Conservation (phyloP, 1,140 invertebrate species). For the Leptinotarsa lineolata region DNA sequence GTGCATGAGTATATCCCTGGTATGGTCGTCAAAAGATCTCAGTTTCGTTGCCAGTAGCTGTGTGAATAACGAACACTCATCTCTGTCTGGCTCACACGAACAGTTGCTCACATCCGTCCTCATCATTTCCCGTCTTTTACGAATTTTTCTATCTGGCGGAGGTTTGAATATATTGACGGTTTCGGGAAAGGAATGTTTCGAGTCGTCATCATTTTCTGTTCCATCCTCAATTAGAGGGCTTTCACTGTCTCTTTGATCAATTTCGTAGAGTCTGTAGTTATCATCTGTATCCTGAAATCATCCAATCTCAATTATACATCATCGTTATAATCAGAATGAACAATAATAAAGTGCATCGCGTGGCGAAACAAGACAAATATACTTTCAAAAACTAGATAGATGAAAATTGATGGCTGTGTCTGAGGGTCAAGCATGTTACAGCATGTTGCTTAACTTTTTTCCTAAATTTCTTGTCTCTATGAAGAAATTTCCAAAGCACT, state of each 20-base stretch:
- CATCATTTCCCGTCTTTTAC: conserved; percentile 8
- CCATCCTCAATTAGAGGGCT: background rate
- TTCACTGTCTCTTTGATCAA: background rate
- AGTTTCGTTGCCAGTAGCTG: conserved; percentile 56
- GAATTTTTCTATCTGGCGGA: background rate
- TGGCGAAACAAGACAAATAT: no score
- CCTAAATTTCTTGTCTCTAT: no score
- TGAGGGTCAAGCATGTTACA: no score
- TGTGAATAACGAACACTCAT: conserved; percentile 55
- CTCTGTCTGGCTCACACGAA: conserved; percentile 34
- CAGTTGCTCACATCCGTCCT: background rate
- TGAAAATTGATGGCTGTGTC: no score
- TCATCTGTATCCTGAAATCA: background rate
- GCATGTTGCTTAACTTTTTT: no score
- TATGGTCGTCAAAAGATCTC: conserved; percentile 55
- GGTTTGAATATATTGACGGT: background rate
- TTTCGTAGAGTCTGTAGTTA: background rate
- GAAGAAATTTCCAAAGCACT: no score
- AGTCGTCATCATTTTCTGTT: background rate
- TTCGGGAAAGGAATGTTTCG: background rate
- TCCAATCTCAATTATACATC: no score
- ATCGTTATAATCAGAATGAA: no score
- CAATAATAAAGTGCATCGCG: no score
- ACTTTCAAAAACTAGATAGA: no score
- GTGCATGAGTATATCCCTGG: conserved; percentile 56